These are phyloP conservation scores for Mantis religiosa DNA, from an alignment of 2,888 invertebrate genomes.

Conservation along the genomic window DNA sequence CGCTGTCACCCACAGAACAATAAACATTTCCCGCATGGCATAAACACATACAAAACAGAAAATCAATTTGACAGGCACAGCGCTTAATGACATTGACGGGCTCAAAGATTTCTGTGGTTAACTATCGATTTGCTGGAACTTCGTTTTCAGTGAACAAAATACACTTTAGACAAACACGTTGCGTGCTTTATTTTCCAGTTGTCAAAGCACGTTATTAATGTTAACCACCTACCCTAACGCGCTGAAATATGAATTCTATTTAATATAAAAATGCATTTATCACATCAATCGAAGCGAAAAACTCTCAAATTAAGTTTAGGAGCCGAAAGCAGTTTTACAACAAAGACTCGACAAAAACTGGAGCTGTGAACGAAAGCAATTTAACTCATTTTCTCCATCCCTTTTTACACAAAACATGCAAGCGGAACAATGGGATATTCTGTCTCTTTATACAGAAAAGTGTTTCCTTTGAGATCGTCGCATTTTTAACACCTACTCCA, in stretches of 20 bases:
- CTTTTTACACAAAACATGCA: not conserved
- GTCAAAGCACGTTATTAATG: not conserved
- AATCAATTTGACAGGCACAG: too few relatives aligned
- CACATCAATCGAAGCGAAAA: not conserved
- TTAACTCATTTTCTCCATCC: not conserved
- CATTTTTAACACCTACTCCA: not conserved
- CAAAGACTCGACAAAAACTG: not conserved
- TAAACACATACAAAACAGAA: too few relatives aligned
- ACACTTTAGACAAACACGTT: not conserved
- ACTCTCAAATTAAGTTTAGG: not conserved
- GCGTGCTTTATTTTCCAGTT: not conserved
- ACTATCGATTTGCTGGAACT: not conserved
- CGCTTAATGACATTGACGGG: too few relatives aligned
- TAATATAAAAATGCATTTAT: not conserved
- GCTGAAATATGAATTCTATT: not conserved
- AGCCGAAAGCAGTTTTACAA: not conserved
- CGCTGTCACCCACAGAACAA: too few relatives aligned
- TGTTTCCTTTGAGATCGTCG: not conserved
- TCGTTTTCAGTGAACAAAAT: not conserved
- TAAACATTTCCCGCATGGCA: too few relatives aligned
- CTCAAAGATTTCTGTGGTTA: too few relatives aligned
- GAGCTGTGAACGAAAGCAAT: not conserved
- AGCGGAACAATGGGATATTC: not conserved
- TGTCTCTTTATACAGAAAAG: not conserved
- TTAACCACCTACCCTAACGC: not conserved